Percentiles rank a stretch among this genome's conserved stretches.
Conservation (phyloP, 2,797 vertebrate genomes). For the Antrozous pallidus region DNA sequence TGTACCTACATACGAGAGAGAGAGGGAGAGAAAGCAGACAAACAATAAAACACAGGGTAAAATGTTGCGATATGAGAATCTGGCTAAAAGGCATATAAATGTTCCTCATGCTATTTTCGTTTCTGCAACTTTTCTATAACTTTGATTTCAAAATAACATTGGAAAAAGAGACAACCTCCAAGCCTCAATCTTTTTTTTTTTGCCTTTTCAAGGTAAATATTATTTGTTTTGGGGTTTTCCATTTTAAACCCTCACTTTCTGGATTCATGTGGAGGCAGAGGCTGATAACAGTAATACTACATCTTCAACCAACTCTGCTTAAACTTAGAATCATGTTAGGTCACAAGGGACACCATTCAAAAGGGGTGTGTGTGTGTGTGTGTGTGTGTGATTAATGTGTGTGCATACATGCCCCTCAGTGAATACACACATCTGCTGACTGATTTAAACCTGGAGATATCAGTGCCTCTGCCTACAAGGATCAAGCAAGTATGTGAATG, state of each 20-base stretch:
- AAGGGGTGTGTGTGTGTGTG: too few relatives aligned
- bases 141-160: not conserved
- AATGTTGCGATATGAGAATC: not conserved
- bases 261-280: not conserved
- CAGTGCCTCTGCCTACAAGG: fast-evolving
- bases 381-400: not conserved
- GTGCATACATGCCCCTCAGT: fast-evolving
- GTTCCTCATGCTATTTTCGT: not conserved
- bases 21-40: not conserved
- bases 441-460: not conserved
- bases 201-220: not conserved
- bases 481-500: not conserved
- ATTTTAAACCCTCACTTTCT: not conserved
- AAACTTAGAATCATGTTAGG: not conserved
- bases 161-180: not conserved
- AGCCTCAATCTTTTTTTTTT: not conserved
- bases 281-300: too few relatives aligned
- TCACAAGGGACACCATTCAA: too few relatives aligned
- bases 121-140: not conserved
- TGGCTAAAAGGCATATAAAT: not conserved
- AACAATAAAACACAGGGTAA: not conserved
- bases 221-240: not conserved
- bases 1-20: not conserved
- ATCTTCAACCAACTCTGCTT: not conserved
- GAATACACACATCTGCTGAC: not conserved